Percentiles rank a stretch among this genome's conserved stretches.
Evolutionary conservation across 2,888 invertebrate species (phyloP).

Genomic region (Idaea straminata): DNA sequence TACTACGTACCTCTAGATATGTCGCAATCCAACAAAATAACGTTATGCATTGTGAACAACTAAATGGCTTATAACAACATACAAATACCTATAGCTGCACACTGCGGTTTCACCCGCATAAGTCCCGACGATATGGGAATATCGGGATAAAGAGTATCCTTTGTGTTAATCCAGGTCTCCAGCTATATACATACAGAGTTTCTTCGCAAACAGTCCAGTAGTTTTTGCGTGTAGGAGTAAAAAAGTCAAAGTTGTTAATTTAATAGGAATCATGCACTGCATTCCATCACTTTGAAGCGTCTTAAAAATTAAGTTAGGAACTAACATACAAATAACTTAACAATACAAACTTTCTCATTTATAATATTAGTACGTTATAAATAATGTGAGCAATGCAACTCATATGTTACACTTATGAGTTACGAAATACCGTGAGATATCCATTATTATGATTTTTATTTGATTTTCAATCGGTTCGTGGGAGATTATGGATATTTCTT

Average conservation of each 20-base stretch:
- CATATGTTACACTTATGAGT: conserved; percentile 17
- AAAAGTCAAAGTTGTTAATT: no score
- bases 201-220: no score
- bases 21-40: not conserved
- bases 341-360: not conserved
- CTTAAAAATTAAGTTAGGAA: no score
- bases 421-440: conserved; percentile 31
- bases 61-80: not conserved
- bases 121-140: no score
- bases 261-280: no score
- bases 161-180: no score
- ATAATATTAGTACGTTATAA: not conserved
- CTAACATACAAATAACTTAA: not conserved
- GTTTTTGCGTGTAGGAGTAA: no score
- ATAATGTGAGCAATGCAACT: not conserved
- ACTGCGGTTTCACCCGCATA: no score
- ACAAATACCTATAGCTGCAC: no score
- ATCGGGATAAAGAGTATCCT: no score
- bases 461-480: conserved; percentile 45
- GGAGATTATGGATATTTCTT: conserved; percentile 43
- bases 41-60: not conserved
- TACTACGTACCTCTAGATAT: not conserved
- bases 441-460: conserved; percentile 30
- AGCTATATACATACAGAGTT: no score
- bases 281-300: no score